Percentiles rank a stretch among this genome's conserved stretches.
phyloP scores from a whole-genome alignment of 1,140 invertebrate genomes.

The Drosophila nigrodunni region DNA sequence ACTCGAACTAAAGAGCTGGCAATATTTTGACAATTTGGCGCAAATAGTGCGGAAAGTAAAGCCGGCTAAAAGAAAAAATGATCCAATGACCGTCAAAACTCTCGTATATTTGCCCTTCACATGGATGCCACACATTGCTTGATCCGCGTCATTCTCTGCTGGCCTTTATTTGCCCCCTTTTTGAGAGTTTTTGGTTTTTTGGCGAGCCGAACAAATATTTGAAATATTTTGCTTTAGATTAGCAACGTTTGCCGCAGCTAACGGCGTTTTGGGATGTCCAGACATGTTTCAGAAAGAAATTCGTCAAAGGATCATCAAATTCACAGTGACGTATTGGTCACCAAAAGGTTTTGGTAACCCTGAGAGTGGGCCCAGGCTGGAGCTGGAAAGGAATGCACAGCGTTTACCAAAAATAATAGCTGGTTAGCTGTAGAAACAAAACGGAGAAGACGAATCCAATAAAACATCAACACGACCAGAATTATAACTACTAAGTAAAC shows the following conservation, averaged over 20 bases:
- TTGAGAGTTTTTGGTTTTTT: slow-evolving; percentile 7
- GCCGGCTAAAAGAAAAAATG: slow-evolving; percentile 31
- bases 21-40: slow-evolving; percentile 57
- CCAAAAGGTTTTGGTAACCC: slow-evolving; percentile 13
- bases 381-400: slow-evolving; percentile 48
- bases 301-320: slow-evolving; percentile 81
- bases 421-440: slow-evolving; percentile 2
- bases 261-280: slow-evolving; percentile 56
- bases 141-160: slow-evolving; percentile 18
- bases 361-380: slow-evolving; percentile 23
- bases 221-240: slow-evolving; percentile 72
- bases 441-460: slow-evolving; percentile 51
- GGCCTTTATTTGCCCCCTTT: slow-evolving; percentile 2
- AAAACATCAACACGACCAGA: slow-evolving; percentile 80
- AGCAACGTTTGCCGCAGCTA: slow-evolving; percentile 64
- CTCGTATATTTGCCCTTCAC: slow-evolving; percentile 57
- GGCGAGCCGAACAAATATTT: slow-evolving; percentile 49
- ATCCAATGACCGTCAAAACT: slow-evolving; percentile 40
- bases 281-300: slow-evolving; percentile 50
- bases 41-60: slow-evolving; percentile 67
- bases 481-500: slow-evolving; percentile 82
- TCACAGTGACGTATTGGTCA: slow-evolving; percentile 66
- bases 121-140: slow-evolving; percentile 67
- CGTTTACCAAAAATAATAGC: slow-evolving; percentile 44
- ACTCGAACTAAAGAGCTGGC: slow-evolving; percentile 65